Conservation (phyloP, 2,797 vertebrate species). For the Enteromius thamalakanensis region DNA sequence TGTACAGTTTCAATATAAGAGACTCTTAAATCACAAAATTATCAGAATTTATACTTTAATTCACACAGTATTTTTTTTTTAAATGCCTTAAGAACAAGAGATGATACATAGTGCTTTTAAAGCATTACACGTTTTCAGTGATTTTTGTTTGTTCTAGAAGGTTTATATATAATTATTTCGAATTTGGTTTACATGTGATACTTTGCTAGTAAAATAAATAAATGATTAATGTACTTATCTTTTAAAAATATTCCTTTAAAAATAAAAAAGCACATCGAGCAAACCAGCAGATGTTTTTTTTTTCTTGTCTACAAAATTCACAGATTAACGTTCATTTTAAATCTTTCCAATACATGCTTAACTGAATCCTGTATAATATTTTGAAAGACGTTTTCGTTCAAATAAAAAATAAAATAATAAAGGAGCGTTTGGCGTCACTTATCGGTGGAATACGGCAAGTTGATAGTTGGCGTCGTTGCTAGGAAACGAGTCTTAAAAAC, state of each 20-base stretch:
- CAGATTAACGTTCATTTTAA: background rate
- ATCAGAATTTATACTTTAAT: background rate
- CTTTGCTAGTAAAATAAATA: background rate
- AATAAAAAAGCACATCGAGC: background rate
- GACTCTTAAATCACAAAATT: background rate
- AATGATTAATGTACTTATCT: background rate
- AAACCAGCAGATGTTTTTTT: background rate
- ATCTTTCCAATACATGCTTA: background rate
- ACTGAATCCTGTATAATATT: background rate
- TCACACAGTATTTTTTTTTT: background rate
- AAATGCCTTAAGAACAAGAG: background rate
- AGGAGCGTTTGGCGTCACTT: conserved; percentile 13
- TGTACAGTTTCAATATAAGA: background rate
- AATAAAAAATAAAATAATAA: too few species aligned
- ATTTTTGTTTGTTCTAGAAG: background rate
- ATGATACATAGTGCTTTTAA: background rate
- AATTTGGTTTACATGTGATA: background rate
- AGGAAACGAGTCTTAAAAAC: conserved; percentile 32
- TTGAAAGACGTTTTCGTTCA: background rate
- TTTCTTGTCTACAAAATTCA: background rate
- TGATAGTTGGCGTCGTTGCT: conserved; percentile 35
- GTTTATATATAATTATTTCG: background rate
- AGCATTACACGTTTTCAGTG: background rate
- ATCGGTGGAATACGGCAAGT: background rate
- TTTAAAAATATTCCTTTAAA: background rate